Evolutionary conservation across 2,113 vertebrate species (phyloP).

Genomic region (Brachypodius melanocephalos): DNA sequence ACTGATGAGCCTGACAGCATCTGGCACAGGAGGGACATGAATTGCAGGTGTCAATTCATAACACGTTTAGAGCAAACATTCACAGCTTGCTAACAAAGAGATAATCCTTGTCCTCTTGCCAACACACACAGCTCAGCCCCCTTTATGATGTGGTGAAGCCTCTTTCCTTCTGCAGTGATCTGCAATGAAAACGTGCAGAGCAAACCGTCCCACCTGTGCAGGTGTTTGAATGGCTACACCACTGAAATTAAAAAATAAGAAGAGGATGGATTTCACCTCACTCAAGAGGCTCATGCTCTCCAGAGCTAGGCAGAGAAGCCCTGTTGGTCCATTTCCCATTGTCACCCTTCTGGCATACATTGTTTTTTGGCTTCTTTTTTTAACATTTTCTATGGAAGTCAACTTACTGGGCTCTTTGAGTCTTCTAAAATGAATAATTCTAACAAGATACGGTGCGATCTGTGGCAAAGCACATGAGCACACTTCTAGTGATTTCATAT

Average conservation of each 20-base stretch:
- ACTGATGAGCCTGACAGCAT: neutral
- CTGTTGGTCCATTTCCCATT: neutral
- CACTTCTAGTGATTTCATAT: neutral
- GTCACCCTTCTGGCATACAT: neutral
- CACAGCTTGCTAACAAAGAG: neutral
- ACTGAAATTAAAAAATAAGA: neutral
- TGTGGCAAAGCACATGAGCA: neutral
- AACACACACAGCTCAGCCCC: neutral
- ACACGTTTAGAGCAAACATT: neutral
- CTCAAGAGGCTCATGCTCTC: neutral
- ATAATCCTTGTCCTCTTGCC: neutral
- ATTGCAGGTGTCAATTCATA: neutral
- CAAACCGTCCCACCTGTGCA: neutral
- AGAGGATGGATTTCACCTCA: neutral
- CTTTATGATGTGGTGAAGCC: accelerated
- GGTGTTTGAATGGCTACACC: neutral
- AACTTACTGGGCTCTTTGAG: neutral
- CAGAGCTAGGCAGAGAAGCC: neutral
- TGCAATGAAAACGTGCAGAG: neutral
- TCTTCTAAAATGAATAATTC: neutral
- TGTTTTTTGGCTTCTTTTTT: neutral
- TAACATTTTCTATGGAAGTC: neutral
- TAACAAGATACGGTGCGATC: neutral
- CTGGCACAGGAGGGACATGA: neutral
- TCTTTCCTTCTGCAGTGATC: neutral